Evolutionary conservation across 2,797 vertebrate genomes (phyloP), one percentile per base, ranked within the genome.

Genomic region (Liasis olivaceus): DNA sequence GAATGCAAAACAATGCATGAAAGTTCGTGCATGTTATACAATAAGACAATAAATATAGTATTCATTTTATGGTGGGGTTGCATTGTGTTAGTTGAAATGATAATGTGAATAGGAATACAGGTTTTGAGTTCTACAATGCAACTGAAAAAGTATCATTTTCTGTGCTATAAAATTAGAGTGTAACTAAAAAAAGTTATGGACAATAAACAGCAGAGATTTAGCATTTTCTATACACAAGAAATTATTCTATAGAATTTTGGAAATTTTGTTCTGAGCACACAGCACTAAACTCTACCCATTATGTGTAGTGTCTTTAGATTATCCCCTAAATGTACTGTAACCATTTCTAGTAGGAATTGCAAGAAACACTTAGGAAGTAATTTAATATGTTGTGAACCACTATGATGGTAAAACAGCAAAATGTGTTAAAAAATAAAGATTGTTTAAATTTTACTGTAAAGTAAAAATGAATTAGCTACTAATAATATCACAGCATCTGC

Each of bases 381-480:
- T 36, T 28, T 72, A 60, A 60, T 28, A 20, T 54, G 4, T 7
- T 47, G 31, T 91, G 28, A 87, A n/a, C 15, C 54, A 42, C 31
- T 59, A 8, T 88, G 58, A 91, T 17, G n/a, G n/a, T 58, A 26
- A 26, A 87, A 85, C 6, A 63, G 22, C 14, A 81, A 5, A 26
- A 64, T 58, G 77, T 15, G 47, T 56, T 64, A 72, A 26, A 58
- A 36, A 89, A 87, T 54, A 17, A 62, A 87, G 54, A 47, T 84
- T 94, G 24, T 93, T 95, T 94, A 88, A 42, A 72, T 69, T 36
- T 87, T 51, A 90, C 51, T 94, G 90, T 93, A 51, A 95, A 88
- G 63, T 92, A 94, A 91, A 89, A 93, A 93, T 90, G 77, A 90
- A 42, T 0, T 11, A 36, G 86, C 6, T 66, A 92, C 20, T 90